Percentiles rank a stretch among this genome's conserved stretches.
phyloP scores from a whole-genome alignment of 2,797 vertebrate genomes.

The Helarctos malayanus region DNA sequence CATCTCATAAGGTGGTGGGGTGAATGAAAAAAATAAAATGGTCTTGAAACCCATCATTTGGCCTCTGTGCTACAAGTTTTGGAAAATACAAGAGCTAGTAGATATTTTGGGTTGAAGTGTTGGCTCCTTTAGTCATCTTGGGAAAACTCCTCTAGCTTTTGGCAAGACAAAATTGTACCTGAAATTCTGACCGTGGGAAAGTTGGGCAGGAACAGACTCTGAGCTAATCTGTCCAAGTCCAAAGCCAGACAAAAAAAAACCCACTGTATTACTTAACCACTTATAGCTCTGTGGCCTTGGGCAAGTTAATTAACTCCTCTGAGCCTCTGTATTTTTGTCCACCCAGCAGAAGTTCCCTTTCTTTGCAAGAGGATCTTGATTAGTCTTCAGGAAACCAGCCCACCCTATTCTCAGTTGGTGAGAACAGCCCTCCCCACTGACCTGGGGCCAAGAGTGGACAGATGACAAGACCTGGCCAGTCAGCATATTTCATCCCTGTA shows the following conservation, averaged over 20 bases:
- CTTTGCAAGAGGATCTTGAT: neutral
- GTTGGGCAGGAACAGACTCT: neutral
- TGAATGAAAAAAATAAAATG: neutral
- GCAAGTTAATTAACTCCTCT: neutral
- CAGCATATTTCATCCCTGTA: neutral
- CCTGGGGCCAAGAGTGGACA: neutral
- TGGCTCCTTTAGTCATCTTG: neutral
- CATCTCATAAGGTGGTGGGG: neutral
- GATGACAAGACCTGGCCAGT: neutral
- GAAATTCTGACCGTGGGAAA: neutral
- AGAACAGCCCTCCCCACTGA: neutral
- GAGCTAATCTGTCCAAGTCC: neutral
- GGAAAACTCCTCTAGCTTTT: neutral
- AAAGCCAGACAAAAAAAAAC: neutral
- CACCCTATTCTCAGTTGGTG: neutral
- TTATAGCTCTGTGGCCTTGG: neutral
- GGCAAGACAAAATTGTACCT: neutral
- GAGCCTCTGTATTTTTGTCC: neutral
- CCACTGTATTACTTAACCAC: neutral
- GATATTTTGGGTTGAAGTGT: neutral
- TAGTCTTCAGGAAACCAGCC: neutral
- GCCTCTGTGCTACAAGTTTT: neutral
- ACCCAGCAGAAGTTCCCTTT: neutral
- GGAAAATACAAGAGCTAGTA: neutral
- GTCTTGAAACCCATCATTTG: neutral